These are phyloP conservation scores for Corythucha ciliata DNA, from an alignment of 2,888 invertebrate species.

Conservation along the genomic window DNA sequence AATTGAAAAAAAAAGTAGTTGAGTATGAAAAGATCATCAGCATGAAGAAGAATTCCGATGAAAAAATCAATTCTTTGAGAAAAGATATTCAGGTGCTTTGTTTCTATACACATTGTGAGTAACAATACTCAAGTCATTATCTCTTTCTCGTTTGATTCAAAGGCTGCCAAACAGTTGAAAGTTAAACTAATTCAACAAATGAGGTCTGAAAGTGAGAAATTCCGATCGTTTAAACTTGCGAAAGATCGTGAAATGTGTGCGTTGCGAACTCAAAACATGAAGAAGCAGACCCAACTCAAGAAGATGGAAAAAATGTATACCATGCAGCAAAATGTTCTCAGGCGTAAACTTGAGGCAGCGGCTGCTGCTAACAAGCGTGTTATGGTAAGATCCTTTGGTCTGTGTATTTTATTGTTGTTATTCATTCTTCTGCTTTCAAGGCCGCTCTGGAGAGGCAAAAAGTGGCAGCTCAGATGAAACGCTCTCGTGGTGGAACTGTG, in stretches of 20 bases:
- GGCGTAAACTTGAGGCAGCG: constrained; percentile 81
- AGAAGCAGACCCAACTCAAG: constrained; percentile 69
- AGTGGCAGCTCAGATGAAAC: constrained; percentile 42
- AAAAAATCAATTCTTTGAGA: constrained; percentile 62
- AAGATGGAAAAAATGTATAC: constrained; percentile 66
- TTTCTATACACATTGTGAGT: too few relatives aligned
- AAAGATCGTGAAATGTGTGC: constrained; percentile 71
- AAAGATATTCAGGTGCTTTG: constrained; percentile 50
- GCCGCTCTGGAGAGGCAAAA: constrained; percentile 57
- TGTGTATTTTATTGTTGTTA: too few relatives aligned
- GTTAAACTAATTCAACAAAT: constrained; percentile 74
- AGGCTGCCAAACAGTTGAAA: constrained; percentile 67
- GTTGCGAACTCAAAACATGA: constrained; percentile 70
- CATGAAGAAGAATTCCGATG: constrained; percentile 69
- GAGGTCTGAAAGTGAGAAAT: constrained; percentile 73
- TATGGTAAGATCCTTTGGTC: constrained; percentile 46
- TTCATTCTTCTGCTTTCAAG: too few relatives aligned
- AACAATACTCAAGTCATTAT: too few relatives aligned
- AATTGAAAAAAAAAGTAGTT: constrained; percentile 60
- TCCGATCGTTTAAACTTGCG: constrained; percentile 68
- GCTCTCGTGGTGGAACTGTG: constrained; percentile 21
- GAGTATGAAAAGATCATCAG: constrained; percentile 58
- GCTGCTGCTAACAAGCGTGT: constrained; percentile 73
- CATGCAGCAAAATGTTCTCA: constrained; percentile 74
- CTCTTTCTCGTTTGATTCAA: too few relatives aligned